Percentiles rank a stretch among this genome's conserved stretches.
Conservation (phyloP, 2,888 invertebrate genomes). For the Lymantria monacha region DNA sequence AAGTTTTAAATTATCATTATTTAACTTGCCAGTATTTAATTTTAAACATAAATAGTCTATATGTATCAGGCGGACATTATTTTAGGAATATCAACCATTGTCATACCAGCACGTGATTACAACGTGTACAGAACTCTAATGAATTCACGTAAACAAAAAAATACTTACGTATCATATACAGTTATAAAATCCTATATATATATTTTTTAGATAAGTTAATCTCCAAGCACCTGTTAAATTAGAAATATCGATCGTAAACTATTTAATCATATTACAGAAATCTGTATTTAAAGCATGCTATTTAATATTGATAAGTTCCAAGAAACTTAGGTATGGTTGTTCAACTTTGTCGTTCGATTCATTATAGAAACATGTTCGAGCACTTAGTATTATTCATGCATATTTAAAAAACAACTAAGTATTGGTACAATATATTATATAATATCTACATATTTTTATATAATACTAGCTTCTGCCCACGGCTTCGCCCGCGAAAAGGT, state of each 20-base stretch:
- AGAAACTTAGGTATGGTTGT: conserved; percentile 22
- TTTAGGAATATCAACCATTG: not conserved
- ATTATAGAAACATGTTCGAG: conserved; percentile 21
- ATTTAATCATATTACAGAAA: conserved; percentile 33
- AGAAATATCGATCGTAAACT: conserved; percentile 13
- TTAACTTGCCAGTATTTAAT: too few relatives aligned
- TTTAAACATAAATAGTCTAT: too few relatives aligned
- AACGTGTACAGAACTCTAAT: not conserved
- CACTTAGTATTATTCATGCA: not conserved
- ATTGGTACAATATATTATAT: too few relatives aligned
- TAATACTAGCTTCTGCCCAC: too few relatives aligned
- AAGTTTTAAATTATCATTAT: too few relatives aligned
- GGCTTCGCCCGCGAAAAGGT: too few relatives aligned
- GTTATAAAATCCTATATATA: not conserved
- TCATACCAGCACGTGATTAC: not conserved
- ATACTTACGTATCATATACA: not conserved
- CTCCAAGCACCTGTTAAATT: conserved; percentile 5
- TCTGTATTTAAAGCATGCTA: conserved; percentile 23
- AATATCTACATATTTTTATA: too few relatives aligned
- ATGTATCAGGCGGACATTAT: too few relatives aligned
- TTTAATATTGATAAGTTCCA: conserved; percentile 35
- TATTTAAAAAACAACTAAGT: not conserved
- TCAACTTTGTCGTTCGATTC: conserved; percentile 16
- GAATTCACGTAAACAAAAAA: not conserved
- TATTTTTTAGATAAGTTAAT: not conserved